phyloP scores from a whole-genome alignment of 2,113 vertebrate species.

The Jacana jacana region DNA sequence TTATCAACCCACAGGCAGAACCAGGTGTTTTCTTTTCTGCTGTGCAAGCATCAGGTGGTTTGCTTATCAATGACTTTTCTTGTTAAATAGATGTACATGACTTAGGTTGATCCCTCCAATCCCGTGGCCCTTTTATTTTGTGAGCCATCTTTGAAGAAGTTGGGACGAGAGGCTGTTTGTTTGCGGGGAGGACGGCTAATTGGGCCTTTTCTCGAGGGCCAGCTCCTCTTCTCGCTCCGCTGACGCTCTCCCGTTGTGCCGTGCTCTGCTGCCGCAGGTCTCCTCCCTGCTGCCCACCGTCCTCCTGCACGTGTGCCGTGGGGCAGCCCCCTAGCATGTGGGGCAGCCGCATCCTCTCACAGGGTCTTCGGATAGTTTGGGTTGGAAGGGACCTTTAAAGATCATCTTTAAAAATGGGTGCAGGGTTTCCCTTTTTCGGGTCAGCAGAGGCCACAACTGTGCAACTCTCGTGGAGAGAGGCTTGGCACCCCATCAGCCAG shows the following conservation, averaged over 20 bases:
- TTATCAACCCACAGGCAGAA: conserved; percentile 71
- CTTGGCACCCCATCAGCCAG: not conserved
- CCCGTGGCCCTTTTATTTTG: conserved; percentile 28
- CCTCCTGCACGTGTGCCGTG: rapidly evolving
- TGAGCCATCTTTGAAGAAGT: not conserved
- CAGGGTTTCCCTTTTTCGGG: not conserved
- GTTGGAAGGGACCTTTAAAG: not conserved
- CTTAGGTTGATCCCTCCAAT: conserved; percentile 36
- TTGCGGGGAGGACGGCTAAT: not conserved
- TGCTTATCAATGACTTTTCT: conserved; percentile 61
- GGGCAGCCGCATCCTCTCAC: not conserved
- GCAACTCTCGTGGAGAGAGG: not conserved
- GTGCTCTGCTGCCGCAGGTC: not conserved
- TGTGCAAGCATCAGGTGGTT: conserved; percentile 67
- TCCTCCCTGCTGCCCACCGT: not conserved
- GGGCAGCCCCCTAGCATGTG: not conserved
- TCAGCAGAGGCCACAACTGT: not conserved
- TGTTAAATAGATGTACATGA: conserved; percentile 56
- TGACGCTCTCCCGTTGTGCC: not conserved
- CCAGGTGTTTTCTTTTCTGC: conserved; percentile 73
- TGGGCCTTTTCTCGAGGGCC: not conserved
- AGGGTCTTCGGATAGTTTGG: not conserved
- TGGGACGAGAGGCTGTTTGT: conserved; percentile 12
- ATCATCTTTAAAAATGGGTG: not conserved
- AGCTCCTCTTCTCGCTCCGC: not conserved